Evolutionary conservation across 2,888 invertebrate species (phyloP), one percentile per base, ranked within the genome.

Genomic region (Cyrtodaria siliqua): DNA sequence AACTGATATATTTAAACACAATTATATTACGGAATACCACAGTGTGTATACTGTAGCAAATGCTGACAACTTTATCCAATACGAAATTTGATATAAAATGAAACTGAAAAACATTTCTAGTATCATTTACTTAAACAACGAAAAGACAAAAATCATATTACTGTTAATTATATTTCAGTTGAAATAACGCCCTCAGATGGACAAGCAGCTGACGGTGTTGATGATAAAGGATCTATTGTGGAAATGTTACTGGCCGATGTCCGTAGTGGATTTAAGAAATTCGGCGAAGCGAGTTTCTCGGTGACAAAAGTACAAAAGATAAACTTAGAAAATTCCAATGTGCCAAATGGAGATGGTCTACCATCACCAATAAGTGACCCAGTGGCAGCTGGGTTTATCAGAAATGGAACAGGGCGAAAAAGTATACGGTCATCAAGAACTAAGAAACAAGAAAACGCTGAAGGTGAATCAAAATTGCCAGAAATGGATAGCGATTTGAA

Each of bases 191-290:
- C 20, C 8, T 9, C 55, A 2, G 47, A 61, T 24, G 83, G 68
- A 1, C 79, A 82, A 26, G 49, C 64, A 29, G 74, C 83, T 42
- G 84, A 86, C 6, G 75, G 66, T 1, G 61, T 40, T 8, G 85
- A 88, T 16, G 84, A 79, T 6, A 85, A 87, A 38, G 87, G 87
- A 6, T 87, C 87, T 52, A 91, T 91, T 55, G 89, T 92, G n/a
- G 91, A 92, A 56, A 85, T 87, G 79, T 79, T 91, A 23, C 83
- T 91, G 40, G 90, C 90, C 16, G 91, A 92, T 69, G 91, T 92
- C 24, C 77, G 91, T 53, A 90, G 87, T 67, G 91, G 92, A 29
- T 91, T 89, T 67, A 83, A 87, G 60, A 88, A 87, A 50, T 85
- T 83, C 61, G 86, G 81, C 6, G 88, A 90, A n/a, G 84, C 87